Evolutionary conservation across 2,113 vertebrate genomes (phyloP), one percentile per base, ranked within the genome.

Genomic region (Grammomys dolichurus): DNA sequence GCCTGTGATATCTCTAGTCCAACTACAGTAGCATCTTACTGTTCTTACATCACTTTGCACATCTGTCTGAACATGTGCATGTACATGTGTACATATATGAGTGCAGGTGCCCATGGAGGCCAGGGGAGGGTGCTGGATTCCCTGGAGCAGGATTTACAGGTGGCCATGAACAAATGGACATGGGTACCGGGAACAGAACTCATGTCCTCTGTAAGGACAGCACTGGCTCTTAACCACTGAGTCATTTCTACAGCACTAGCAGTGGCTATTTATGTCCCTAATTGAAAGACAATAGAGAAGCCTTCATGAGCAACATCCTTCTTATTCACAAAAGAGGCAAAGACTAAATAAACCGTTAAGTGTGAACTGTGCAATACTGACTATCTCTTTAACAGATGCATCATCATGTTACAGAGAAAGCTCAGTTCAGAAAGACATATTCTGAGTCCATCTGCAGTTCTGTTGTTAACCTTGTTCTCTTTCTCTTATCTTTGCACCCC

Each of bases 211-310:
- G 10, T 9, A 82, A 82, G 56, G 28, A 24, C 22, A 46, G 7
- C 4, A 28, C 7, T 28, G 56, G 13, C 22, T 60, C 80, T 43
- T 60, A 63, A 31, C 58, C 40, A 85, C n/a, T 16, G 40, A 31
- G 58, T 19, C n/a, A 17, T 46, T 63, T 43, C 81, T 43, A 85
- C n/a, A 46, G 81, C 28, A 26, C n/a, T 7, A 90, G 51, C 46
- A 89, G 31, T 33, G 77, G 13, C 5, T 14, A 46, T 20, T 33
- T 92, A 81, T 6, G 8, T 14, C 5, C 1, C 36, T 80, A 76
- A 7, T 82, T 19, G 73, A 91, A 1, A 94, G 73, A 40, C 60
- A 58, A 96, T 7, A 89, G 78, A 85, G 63, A 82, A 95, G 20
- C 7, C n/a, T 90, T 58, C 19, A 65, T 12, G 54, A 73, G 51